Base-by-base conservation (phyloP, 2,113 vertebrate genomes). In the Lophius piscatorius region DNA sequence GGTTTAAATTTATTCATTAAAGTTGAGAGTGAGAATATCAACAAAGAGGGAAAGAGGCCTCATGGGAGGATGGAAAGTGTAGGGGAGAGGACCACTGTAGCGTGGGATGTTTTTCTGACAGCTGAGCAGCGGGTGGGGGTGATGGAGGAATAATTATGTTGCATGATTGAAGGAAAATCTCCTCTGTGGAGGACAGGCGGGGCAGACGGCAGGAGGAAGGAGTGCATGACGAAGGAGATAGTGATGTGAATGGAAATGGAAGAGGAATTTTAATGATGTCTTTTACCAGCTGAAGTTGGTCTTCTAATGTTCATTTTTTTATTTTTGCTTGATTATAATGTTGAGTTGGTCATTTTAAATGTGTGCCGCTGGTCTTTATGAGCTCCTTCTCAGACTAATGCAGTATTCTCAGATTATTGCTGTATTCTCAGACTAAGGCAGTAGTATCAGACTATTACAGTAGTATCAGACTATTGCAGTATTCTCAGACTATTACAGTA, bases 121-220 rank as follows among this genome's bases (percentile, higher is more conserved):
- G 42, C 16, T 24, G 23, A 24, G 36, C 14, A 0, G 39, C 10
- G 17, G 13, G 47, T 29, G 42, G 39, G 22, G 31, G 47, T 5
- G 38, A 29, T 16, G 51, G 51, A 42, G 40, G 51, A 47, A 42
- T 64, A 58, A 81, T 52, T 63, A 35, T 33, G 18, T 5, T 0
- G 29, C 20, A 55, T 46, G 41, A 65, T 31, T 41, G 31, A 51
- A 67, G 52, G 47, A 61, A 72, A 51, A 35, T 58, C 36, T 48
- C 29, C 8, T 31, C 29, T n/a, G 42, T 8, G 48, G 31, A 38
- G 46, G 16, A 55, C 12, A 4, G 39, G n/a, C n/a, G n/a, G n/a
- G n/a, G n/a, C n/a, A n/a, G n/a, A n/a, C n/a, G n/a, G n/a, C n/a
- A n/a, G n/a, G n/a, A n/a, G n/a, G n/a, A 46, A n/a, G 48, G 23